Evolutionary conservation across 2,888 invertebrate species (phyloP).

Genomic region (Protonemura montana): DNA sequence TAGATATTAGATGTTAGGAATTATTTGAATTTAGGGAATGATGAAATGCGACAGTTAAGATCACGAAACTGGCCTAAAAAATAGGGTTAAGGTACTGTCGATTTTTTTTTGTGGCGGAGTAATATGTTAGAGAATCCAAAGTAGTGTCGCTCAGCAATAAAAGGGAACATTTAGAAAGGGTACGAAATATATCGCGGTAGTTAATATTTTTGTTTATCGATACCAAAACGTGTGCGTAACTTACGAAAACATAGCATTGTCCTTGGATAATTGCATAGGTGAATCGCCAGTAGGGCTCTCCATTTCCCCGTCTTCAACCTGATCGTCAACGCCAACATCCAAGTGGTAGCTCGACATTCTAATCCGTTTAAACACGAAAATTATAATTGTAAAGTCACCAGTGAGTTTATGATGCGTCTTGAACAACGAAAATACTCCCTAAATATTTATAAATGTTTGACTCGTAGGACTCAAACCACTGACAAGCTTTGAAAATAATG

Average conservation of each 20-base stretch:
- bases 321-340: constrained; percentile 66
- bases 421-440: background rate
- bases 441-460: constrained; percentile 17
- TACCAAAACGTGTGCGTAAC: too few relatives aligned
- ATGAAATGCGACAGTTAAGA: too few relatives aligned
- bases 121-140: too few relatives aligned
- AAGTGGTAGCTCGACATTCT: background rate
- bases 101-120: too few relatives aligned
- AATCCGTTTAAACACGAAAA: constrained; percentile 45
- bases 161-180: background rate
- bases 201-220: too few relatives aligned
- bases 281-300: constrained; percentile 70
- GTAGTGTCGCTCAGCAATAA: background rate
- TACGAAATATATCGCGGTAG: too few relatives aligned
- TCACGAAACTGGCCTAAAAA: too few relatives aligned
- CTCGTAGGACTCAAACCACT: constrained; percentile 31
- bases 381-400: constrained; percentile 48
- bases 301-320: constrained; percentile 87
- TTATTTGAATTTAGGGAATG: too few relatives aligned
- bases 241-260: constrained; percentile 60
- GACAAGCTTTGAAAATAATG: constrained; percentile 14
- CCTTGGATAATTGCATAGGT: constrained; percentile 49
- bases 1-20: too few relatives aligned
- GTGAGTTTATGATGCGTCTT: constrained; percentile 16
- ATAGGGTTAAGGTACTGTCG: too few relatives aligned